Evolutionary conservation across 2,888 invertebrate species (phyloP), one percentile per base, ranked within the genome.

Genomic region (Adelognathus sp.): DNA sequence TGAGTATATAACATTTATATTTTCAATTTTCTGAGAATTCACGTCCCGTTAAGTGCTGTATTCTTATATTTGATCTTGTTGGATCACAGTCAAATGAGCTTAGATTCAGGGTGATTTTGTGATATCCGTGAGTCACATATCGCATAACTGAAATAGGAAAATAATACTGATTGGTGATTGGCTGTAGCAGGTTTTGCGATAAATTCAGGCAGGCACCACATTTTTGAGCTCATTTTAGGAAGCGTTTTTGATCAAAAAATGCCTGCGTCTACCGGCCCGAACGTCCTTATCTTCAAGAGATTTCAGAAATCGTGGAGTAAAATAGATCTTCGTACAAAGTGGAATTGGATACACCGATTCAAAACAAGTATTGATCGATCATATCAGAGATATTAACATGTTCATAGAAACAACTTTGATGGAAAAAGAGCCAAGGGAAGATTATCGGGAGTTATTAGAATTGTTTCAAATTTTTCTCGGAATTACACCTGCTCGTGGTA

Each of bases 161-260:
- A n/a, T n/a, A n/a, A n/a, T n/a, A n/a, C n/a, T n/a, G n/a, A n/a
- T n/a, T n/a, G n/a, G n/a, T n/a, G n/a, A n/a, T n/a, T n/a, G n/a
- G n/a, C n/a, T n/a, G n/a, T n/a, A n/a, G n/a, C n/a, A n/a, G n/a
- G n/a, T n/a, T n/a, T n/a, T n/a, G n/a, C n/a, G n/a, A n/a, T n/a
- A n/a, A n/a, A n/a, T n/a, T n/a, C n/a, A n/a, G n/a, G 86, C 36
- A 72, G 82, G 11, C 85, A 85, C 69, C 86, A 85, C 58, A 77
- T 85, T 16, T 81, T 76, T 33, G 84, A 86, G 76, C 46, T 86
- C 5, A 80, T 86, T 73, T 46, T 86, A 36, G 79, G 64, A 78
- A 36, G 74, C 76, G 84, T 80, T 46, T 84, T 82, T 70, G 79
- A 81, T 29, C 46, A 66, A 61, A 78, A 81, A 80, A 69, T 79